Conservation (phyloP, 2,113 vertebrate species). For the Notothenia coriiceps region DNA sequence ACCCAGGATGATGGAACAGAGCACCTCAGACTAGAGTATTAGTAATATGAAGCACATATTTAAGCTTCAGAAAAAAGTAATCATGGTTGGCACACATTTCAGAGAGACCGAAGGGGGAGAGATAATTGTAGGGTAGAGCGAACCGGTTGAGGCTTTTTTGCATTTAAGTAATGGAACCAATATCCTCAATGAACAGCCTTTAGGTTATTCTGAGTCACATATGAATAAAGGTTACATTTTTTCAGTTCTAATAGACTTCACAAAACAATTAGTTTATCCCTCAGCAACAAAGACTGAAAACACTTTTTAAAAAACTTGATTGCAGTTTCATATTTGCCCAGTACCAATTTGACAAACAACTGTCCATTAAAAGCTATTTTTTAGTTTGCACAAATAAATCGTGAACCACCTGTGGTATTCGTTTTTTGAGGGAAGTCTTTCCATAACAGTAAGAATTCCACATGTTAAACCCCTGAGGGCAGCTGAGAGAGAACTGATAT, state of each 20-base stretch:
- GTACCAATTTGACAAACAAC: neutral
- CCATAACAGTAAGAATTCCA: slow-evolving; percentile 62
- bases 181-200: neutral
- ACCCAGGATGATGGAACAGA: neutral
- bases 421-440: slow-evolving; percentile 62
- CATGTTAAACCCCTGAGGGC: slow-evolving; percentile 54
- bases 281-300: no score
- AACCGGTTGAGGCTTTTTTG: slow-evolving; percentile 25
- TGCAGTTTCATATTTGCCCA: neutral
- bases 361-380: slow-evolving; percentile 29
- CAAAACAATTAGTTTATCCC: no score
- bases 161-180: slow-evolving; percentile 11
- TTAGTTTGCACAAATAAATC: slow-evolving; percentile 41
- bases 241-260: neutral
- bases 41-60: slow-evolving; percentile 7
- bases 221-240: slow-evolving; percentile 17
- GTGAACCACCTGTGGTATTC: slow-evolving; percentile 67
- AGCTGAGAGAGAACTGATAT: slow-evolving; percentile 46
- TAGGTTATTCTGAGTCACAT: slow-evolving; percentile 7
- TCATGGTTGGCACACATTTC: slow-evolving; percentile 3
- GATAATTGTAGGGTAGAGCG: slow-evolving; percentile 13
- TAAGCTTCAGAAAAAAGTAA: neutral
- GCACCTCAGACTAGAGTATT: slow-evolving; percentile 8
- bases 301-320: neutral
- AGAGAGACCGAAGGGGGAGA: neutral